These are phyloP conservation scores for Sphecodes monilicornis DNA, from an alignment of 2,888 invertebrate genomes.

Conservation along the genomic window DNA sequence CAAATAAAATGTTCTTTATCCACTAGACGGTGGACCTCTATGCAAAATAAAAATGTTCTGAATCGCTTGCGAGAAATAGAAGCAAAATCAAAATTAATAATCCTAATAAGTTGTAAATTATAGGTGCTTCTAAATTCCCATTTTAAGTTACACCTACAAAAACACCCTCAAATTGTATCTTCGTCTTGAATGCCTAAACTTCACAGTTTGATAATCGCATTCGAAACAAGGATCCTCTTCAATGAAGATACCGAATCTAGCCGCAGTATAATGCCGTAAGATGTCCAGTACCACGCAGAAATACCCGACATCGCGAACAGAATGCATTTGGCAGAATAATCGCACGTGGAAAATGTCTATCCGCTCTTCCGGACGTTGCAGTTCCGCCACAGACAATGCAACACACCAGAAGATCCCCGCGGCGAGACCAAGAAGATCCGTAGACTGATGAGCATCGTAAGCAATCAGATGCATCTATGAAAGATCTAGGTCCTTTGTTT, in stretches of 20 bases:
- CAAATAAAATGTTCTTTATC: too few species aligned
- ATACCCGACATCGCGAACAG: neutral
- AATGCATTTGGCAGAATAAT: neutral
- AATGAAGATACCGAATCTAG: neutral
- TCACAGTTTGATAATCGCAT: neutral
- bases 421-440: neutral
- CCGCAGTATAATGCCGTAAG: too few species aligned
- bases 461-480: neutral
- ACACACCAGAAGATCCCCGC: neutral
- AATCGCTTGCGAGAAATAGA: too few species aligned
- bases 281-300: neutral
- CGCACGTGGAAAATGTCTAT: neutral
- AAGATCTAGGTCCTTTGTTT: neutral
- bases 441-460: constrained; percentile 4
- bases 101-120: too few species aligned
- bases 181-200: neutral
- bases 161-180: neutral
- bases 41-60: too few species aligned
- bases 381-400: neutral
- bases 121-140: too few species aligned
- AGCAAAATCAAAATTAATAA: too few species aligned
- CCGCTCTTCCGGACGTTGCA: neutral
- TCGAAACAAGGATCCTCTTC: neutral
- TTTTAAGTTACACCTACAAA: too few species aligned
- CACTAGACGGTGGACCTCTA: too few species aligned